Evolutionary conservation across 2,113 vertebrate species (phyloP).

Genomic region (Plecturocebus donacophilus): DNA sequence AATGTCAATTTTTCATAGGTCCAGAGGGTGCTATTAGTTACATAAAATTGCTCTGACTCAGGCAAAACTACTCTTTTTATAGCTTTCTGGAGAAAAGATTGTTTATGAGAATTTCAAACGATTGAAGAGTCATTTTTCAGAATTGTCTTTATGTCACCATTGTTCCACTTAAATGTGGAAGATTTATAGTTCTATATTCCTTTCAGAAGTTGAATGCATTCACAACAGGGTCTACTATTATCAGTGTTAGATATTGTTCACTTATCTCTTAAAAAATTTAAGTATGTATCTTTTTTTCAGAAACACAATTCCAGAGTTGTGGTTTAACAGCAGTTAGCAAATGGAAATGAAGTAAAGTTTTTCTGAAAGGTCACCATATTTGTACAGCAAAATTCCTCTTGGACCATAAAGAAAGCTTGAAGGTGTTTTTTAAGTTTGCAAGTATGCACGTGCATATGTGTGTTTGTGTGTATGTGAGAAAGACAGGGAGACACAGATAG

Average conservation of each 20-base stretch:
- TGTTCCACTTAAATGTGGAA: slow-evolving; percentile 47
- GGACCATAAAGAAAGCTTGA: not conserved
- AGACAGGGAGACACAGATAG: not conserved
- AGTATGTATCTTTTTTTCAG: not conserved
- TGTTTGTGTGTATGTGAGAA: not conserved
- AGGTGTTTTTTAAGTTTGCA: not conserved
- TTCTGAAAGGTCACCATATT: not conserved
- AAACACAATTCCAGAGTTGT: slow-evolving; percentile 33
- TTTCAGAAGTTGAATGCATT: not conserved
- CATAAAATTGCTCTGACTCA: slow-evolving; percentile 66
- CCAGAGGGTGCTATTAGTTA: slow-evolving; percentile 49
- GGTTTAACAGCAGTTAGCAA: slow-evolving; percentile 17
- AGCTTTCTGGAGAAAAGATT: slow-evolving; percentile 59
- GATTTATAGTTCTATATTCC: not conserved
- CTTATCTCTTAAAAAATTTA: not conserved
- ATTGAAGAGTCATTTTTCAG: slow-evolving; percentile 63
- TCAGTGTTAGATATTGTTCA: not conserved
- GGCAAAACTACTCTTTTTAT: slow-evolving; percentile 65
- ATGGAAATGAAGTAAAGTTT: slow-evolving; percentile 5
- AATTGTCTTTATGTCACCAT: slow-evolving; percentile 21
- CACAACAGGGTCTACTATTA: not conserved
- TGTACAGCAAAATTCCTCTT: slow-evolving; percentile 24
- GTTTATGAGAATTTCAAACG: slow-evolving; percentile 61
- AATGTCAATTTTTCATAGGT: slow-evolving; percentile 48
- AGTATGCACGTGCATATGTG: rapidly evolving